Base-by-base conservation (phyloP, 64 coral and sea anemone genomes). In the Porites australiensis region DNA sequence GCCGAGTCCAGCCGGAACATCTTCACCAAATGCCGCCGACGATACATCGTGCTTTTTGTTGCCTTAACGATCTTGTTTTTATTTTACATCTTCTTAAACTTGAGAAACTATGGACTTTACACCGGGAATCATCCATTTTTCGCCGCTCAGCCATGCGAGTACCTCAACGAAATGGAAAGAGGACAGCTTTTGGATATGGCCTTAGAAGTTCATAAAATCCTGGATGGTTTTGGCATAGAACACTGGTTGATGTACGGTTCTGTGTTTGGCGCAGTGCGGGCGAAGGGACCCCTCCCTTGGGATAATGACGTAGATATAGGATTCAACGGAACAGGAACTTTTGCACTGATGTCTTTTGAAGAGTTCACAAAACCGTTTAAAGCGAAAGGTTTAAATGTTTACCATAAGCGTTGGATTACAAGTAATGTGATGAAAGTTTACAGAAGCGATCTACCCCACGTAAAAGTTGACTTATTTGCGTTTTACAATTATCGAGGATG, bases 261-360 rank as follows among this genome's bases (percentile, higher is more conserved):
- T 23, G 58, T 93, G 3, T 88, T 87, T 72, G 91, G 91, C 47
- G 91, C 91, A 14, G 13, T 77, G 8, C 59, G 91, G 0, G 60
- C 13, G 8, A 18, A 77, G 12, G 87, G 79, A 23, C 93, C 93
- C 0, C 27, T 95, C 0, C 71, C 93, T 4, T 95, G 93, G 93
- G 93, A 95, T 47, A n/a, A 84, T 47, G 93, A 95, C 53, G 93
- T 90, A 2, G 93, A 95, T 64, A 64, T 95, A 10, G 93, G 93
- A 13, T 43, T 90, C 14, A 55, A 50, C 8, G 77, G 18, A 7
- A 50, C 73, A 22, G 87, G 59, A 11, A 77, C 12, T 19, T 77
- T 75, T 48, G 22, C 74, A 0, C 60, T 52, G 4, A 57, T 82
- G 58, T 72, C 6, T 19, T 66, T 70, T 8, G 77, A 54, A 2